Evolutionary conservation across 2,113 vertebrate genomes (phyloP).

Genomic region (Cavia aperea): DNA sequence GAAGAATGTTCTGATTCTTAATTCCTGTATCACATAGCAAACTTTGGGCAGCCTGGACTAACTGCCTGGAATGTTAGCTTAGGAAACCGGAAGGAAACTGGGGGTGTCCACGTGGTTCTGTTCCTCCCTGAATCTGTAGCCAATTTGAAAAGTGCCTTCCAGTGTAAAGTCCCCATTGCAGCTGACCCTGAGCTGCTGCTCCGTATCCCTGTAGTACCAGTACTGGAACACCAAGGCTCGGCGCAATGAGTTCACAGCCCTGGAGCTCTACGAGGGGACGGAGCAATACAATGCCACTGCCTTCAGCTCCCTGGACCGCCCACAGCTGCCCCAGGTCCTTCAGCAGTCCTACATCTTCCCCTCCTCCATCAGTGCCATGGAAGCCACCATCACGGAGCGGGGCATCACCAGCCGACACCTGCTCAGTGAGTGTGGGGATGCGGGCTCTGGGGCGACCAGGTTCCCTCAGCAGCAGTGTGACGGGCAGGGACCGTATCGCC

Average conservation of each 20-base stretch:
- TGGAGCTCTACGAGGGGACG: conserved; percentile 95
- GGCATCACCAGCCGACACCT: conserved; percentile 98
- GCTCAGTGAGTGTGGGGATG: conserved; percentile 81
- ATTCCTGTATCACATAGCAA: background rate
- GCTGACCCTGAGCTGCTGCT: background rate
- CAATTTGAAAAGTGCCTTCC: background rate
- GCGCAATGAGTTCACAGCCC: conserved; percentile 90
- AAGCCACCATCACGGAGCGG: conserved; percentile 95
- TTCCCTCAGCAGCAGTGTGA: background rate
- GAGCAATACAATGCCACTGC: conserved; percentile 97
- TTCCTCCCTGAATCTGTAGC: background rate
- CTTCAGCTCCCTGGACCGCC: conserved; percentile 96
- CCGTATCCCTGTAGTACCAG: conserved; percentile 80
- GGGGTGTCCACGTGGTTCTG: background rate
- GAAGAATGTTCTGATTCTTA: background rate
- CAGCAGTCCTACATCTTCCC: conserved; percentile 99
- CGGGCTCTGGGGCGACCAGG: background rate
- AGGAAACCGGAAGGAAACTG: background rate
- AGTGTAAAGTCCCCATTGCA: background rate
- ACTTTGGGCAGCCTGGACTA: background rate
- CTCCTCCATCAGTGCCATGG: conserved; percentile 91
- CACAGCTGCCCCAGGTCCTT: conserved; percentile 89
- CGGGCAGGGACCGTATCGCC: background rate
- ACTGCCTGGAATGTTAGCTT: background rate
- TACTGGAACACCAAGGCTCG: conserved; percentile 98